Base-by-base conservation (phyloP, 2,797 vertebrate genomes). In the Hippopotamyrus pictus region DNA sequence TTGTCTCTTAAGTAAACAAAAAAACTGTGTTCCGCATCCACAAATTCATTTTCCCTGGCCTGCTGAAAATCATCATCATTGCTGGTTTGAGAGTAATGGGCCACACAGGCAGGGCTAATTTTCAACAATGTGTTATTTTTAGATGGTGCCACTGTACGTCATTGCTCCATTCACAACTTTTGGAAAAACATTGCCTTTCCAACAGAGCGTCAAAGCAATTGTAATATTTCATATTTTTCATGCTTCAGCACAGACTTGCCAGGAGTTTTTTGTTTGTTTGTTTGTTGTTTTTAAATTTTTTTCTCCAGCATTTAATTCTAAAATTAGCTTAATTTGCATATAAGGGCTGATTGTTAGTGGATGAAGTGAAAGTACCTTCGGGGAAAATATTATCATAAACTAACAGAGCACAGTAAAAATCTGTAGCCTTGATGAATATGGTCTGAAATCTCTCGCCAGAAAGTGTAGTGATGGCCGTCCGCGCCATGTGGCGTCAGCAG, bases 371-470 rank as follows among this genome's bases (percentile, higher is more conserved):
- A 12, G 87, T 50, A 73, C 33, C 76, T 62, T 84, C 19, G 59
- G 88, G 88, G 53, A 59, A 84, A 57, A 46, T 79, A 59, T 89
- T 89, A 89, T 89, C 37, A 29, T 57, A 79, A 62, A 83, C 69
- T 54, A 88, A 57, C 73, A 82, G 50, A 57, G n/a, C 46, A 79
- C 19, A 79, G 59, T 48, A 50, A 65, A 88, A n/a, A 65, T 17
- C 41, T 50, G 22, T 22, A 48, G 59, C 37, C 59, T 22, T 50
- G 57, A 88, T 48, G 59, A 65, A 88, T 88, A 46, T 17, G 17
- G 33, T 73, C 44, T 65, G 87, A 88, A 46, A 73, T 69, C 46
- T 37, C 69, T 79, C 12, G 22, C 48, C 29, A 82, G 88, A 41
- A 82, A 79, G 76, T 44, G 57, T 44, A 41, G 57, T 57, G 14